Evolutionary conservation across 2,888 invertebrate genomes (phyloP).

Genomic region (Tetheella fluctuosa): DNA sequence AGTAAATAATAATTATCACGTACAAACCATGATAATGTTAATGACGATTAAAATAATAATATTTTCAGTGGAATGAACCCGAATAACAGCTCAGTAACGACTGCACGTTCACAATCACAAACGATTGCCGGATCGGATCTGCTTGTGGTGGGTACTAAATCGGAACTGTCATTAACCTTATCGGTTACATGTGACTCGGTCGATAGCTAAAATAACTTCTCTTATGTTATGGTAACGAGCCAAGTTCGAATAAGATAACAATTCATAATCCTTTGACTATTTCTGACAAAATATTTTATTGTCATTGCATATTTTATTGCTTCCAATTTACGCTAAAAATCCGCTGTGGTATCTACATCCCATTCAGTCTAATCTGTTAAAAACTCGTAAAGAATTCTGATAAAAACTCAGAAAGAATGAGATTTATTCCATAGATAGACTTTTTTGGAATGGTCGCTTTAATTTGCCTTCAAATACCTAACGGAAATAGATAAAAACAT

Average conservation of each 20-base stretch:
- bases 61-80: background rate
- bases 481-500: no score
- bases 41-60: background rate
- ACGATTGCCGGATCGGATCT: conserved; percentile 53
- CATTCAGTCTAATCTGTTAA: no score
- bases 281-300: conserved; percentile 1
- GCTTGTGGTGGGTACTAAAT: conserved; percentile 44
- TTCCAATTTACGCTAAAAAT: background rate
- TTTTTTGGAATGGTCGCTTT: no score
- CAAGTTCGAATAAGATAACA: conserved; percentile 35
- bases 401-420: no score
- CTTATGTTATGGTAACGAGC: conserved; percentile 46
- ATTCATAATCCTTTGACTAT: background rate
- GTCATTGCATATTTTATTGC: background rate
- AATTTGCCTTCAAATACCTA: no score
- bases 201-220: conserved; percentile 41
- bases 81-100: conserved; percentile 28
- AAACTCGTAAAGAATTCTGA: no score
- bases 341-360: no score
- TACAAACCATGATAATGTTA: background rate
- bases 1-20: no score
- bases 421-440: no score
- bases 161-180: conserved; percentile 63
- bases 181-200: conserved; percentile 55
- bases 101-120: conserved; percentile 41